Evolutionary conservation across 2,113 vertebrate genomes (phyloP), one percentile per base, ranked within the genome.

Genomic region (Pampusana beccarii): DNA sequence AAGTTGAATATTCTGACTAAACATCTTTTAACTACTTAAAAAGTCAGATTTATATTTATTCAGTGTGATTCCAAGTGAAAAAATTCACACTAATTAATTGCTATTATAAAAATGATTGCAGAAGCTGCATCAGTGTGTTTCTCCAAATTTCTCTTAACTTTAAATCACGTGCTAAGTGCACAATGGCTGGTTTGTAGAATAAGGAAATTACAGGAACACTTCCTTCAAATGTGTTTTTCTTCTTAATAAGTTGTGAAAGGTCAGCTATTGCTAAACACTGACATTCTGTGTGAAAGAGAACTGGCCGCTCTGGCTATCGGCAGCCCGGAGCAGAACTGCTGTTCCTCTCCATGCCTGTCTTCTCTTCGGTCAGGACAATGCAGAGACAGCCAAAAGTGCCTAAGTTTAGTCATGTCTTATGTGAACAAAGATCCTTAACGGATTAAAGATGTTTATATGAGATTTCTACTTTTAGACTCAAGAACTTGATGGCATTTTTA

Each of bases 251-350:
- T 80, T 95, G 94, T 94, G 96, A 96, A 96, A 96, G 93, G 64
- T 93, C 96, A 88, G 54, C 81, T 80, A 19, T 96, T 96, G 93
- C 96, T 75, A 92, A 91, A 96, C 1, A 0, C 64, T 0, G 0
- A 18, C 40, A 13, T 13, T 94, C 73, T 85, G 89, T 93, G 93
- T 90, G 85, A 96, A 95, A 95, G 95, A 96, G 94, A 90, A 93
- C 57, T 77, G 87, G 81, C 53, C 0, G 5, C 46, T 40, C 25
- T 1, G 0, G 8, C 78, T 58, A 7, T 9, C 0, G 2, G 38
- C 79, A 82, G 83, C 50, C 60, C 1, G 0, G 57, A 46, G 66
- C 62, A 90, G 73, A 81, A 13, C 51, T 51, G 61, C 81, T 51
- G 38, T 50, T 78, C 10, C 16, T 70, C 69, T 73, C 51, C 60